Base-by-base conservation (phyloP, 2,888 invertebrate species). In the Helleia helle region DNA sequence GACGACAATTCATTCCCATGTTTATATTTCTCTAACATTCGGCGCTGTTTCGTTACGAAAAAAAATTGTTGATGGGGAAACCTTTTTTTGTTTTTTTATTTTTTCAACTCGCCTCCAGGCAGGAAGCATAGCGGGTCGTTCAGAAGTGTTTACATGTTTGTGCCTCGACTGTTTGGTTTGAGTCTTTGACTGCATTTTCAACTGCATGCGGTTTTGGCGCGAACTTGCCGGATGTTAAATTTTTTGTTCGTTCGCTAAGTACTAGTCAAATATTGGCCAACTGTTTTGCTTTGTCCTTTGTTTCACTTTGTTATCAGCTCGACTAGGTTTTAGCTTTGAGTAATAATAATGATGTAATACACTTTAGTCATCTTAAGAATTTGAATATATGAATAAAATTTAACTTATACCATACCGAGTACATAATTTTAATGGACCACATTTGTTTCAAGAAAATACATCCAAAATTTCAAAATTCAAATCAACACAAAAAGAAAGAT, bases 121-220 rank as follows among this genome's bases (percentile, higher is more conserved):
- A 61, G 62, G 63, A 65, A 63, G 54, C 56, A 56, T 52, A 49
- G 54, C 50, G 44, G 51, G 57, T 55, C 56, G 55, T 58, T 57
- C 50, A 56, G 58, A 59, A 64, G 65, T 72, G 72, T 75, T 72
- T 71, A 69, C 71, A 63, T 66, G 64, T 71, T 73, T 65, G 65
- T 62, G 59, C 63, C 53, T 56, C 56, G 61, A 44, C 53, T 75
- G 66, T 77, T 77, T 72, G 68, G 62, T 62, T 71, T 70, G 56
- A 64, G 52, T 68, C 71, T 76, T 71, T 72, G 65, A 57, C 70
- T 70, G 65, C 62, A 54, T 71, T 71, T 69, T 65, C 55, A 66
- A 56, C 59, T 65, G 62, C 61, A 60, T 66, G 71, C 58, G 67
- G 70, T 68, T 72, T 69, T 59, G 63, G 63, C 62, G 65, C 66